Evolutionary conservation across 2,888 invertebrate genomes (phyloP), one percentile per base, ranked within the genome.

Genomic region (Globia sparganii): DNA sequence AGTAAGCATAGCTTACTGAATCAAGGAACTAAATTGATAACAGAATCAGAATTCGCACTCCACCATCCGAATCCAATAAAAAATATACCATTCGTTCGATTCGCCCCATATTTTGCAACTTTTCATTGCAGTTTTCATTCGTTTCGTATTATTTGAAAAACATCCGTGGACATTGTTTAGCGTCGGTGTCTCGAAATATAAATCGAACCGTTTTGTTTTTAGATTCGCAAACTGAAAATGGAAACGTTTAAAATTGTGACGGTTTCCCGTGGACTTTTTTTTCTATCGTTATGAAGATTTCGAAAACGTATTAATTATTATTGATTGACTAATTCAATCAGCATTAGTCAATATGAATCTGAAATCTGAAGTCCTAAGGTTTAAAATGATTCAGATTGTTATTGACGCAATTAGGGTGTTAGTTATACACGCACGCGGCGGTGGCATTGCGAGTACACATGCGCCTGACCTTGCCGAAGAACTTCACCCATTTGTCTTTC

Each of bases 61-160:
- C n/a, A 21, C 31, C 31, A n/a, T 43, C 4, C n/a, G 34, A 76
- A 76, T 28, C 31, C 18, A 77, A 68, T 76, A 75, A 62, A 77
- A 72, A 77, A 49, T 15, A 49, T 28, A 18, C 5, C 21, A 49
- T 18, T 73, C 34, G 34, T 59, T 25, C 28, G 25, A 70, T 61
- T 61, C 53, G 58, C 69, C 61, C 67, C 37, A 70, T 59, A 78
- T 78, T 78, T 68, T 65, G 64, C 67, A 56, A 49, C 1, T 65
- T 71, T 69, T n/a, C 62, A 58, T 46, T 40, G 62, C 62, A 76
- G 76, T 84, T 59, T 64, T 67, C 76, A 56, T 67, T 77, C 59
- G 84, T 67, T 58, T 84, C 82, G 76, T 76, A 84, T 84, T 80
- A 76, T 73, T 80, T 77, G 59, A 73, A 84, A 80, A 83, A 83